Evolutionary conservation across 2,888 invertebrate species (phyloP).

Genomic region (Chaitophorus viminalis): DNA sequence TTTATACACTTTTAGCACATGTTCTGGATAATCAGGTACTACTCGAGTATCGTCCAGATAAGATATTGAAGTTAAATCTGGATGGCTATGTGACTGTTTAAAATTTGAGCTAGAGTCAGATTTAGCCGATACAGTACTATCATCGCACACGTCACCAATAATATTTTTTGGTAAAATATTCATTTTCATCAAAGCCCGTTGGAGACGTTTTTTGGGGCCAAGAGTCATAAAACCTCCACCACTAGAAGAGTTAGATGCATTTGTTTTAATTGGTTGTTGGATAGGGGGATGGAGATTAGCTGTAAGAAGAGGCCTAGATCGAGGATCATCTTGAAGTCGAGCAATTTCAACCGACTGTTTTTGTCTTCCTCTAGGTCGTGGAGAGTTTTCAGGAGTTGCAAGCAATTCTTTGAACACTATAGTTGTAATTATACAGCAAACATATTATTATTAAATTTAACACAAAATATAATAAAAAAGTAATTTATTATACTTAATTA

Average conservation of each 20-base stretch:
- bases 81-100: slow-evolving; percentile 85
- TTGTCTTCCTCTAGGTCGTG: slow-evolving; percentile 75
- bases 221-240: slow-evolving; percentile 84
- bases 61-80: slow-evolving; percentile 79
- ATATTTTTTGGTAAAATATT: slow-evolving; percentile 85
- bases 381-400: slow-evolving; percentile 81
- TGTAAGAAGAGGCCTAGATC: slow-evolving; percentile 82
- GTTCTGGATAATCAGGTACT: slow-evolving; percentile 89
- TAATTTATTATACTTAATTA: not conserved
- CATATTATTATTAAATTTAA: not conserved
- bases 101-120: slow-evolving; percentile 64
- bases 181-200: slow-evolving; percentile 88
- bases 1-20: slow-evolving; percentile 95
- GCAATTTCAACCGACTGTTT: slow-evolving; percentile 68
- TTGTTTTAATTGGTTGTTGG: slow-evolving; percentile 64
- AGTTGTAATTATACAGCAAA: slow-evolving; percentile 36
- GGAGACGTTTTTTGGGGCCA: slow-evolving; percentile 84
- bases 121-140: slow-evolving; percentile 68
- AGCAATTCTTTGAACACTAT: slow-evolving; percentile 77
- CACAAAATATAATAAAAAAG: not conserved
- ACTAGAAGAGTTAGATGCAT: slow-evolving; percentile 46
- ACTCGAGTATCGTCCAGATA: slow-evolving; percentile 82
- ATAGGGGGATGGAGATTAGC: slow-evolving; percentile 67
- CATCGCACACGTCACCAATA: slow-evolving; percentile 69
- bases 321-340: slow-evolving; percentile 72